phyloP scores from a whole-genome alignment of 2,113 vertebrate species.

The Erinaceus europaeus region DNA sequence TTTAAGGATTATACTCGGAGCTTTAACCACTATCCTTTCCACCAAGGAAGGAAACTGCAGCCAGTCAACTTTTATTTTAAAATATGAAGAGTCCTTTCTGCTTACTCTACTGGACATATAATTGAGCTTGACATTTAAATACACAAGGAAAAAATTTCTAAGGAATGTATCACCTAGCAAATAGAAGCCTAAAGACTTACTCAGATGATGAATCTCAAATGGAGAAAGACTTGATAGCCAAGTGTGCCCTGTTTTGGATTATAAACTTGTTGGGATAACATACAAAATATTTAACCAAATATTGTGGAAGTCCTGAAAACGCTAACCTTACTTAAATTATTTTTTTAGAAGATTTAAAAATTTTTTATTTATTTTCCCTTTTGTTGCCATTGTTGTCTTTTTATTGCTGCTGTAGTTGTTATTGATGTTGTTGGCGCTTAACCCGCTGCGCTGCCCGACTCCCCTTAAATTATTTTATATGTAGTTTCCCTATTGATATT shows the following conservation, averaged over 20 bases:
- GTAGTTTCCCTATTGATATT: no score
- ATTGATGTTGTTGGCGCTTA: no score
- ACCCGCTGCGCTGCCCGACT: no score
- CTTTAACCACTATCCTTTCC: background rate
- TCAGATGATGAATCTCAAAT: background rate
- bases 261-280: background rate
- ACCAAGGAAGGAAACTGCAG: background rate
- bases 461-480: no score
- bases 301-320: background rate
- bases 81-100: conserved; percentile 51
- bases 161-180: conserved; percentile 52
- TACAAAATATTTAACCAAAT: background rate
- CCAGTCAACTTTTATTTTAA: conserved; percentile 20
- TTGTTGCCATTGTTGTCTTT: no score
- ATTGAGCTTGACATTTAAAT: conserved; percentile 33
- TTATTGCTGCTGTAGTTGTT: no score
- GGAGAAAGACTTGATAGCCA: background rate
- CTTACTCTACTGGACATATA: conserved; percentile 21
- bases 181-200: background rate
- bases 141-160: conserved; percentile 43
- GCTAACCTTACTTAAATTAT: no score
- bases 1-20: conserved; percentile 3
- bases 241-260: background rate
- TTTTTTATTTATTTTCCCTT: no score
- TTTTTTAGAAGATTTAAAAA: no score